Evolutionary conservation across 2,888 invertebrate species (phyloP).

Genomic region (Nysson spinosus): DNA sequence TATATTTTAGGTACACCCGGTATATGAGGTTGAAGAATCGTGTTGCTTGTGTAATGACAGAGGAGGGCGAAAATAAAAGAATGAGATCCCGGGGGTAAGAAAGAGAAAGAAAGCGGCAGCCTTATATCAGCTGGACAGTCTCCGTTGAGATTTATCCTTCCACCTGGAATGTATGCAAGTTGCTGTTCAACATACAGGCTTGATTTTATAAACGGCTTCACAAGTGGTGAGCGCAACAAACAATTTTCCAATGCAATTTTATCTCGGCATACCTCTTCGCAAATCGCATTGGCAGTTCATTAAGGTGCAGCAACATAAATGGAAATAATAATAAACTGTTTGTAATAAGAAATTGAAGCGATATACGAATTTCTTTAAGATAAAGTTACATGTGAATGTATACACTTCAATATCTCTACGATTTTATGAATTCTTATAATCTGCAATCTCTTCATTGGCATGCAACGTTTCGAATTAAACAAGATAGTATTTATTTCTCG

Average conservation of each 20-base stretch:
- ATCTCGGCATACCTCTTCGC: slow-evolving; percentile 12
- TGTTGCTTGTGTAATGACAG: not conserved
- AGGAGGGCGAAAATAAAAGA: not conserved
- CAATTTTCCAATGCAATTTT: slow-evolving; percentile 27
- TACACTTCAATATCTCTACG: too few relatives aligned
- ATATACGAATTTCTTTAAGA: too few relatives aligned
- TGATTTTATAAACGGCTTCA: slow-evolving; percentile 22
- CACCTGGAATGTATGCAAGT: slow-evolving; percentile 15
- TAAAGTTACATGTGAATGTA: too few relatives aligned
- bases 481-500: too few relatives aligned
- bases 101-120: not conserved
- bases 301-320: too few relatives aligned
- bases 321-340: too few relatives aligned
- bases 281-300: too few relatives aligned
- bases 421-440: too few relatives aligned
- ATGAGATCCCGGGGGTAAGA: slow-evolving; percentile 1
- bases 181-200: slow-evolving; percentile 7
- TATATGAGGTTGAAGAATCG: not conserved
- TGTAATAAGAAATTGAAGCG: too few relatives aligned
- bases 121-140: slow-evolving; percentile 5
- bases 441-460: too few relatives aligned
- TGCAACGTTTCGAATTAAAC: too few relatives aligned
- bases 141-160: slow-evolving; percentile 21
- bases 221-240: not conserved
- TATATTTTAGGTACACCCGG: too few relatives aligned